phyloP scores from a whole-genome alignment of 2,888 invertebrate species.

The Hydrotaea cyrtoneurina region DNA sequence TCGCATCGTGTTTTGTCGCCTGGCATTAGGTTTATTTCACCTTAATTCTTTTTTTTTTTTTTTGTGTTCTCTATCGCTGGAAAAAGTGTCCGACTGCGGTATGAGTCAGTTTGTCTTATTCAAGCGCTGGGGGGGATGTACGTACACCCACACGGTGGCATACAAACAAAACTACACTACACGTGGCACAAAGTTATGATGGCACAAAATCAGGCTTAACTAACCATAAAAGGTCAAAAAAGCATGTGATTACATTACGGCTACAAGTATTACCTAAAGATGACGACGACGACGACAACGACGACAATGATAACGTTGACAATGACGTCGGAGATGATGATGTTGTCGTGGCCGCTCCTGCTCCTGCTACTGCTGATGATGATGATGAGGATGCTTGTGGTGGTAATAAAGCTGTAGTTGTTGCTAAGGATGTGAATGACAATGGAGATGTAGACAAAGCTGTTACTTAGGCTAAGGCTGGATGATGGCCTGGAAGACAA shows the following conservation, averaged over 20 bases:
- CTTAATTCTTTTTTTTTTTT: not conserved
- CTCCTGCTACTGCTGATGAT: not conserved
- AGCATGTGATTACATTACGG: conserved; percentile 61
- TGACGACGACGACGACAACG: conserved; percentile 33
- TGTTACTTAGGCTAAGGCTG: not conserved
- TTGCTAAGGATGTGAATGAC: not conserved
- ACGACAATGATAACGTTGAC: not conserved
- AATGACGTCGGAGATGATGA: not conserved
- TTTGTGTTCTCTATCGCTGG: not conserved
- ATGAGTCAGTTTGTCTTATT: not conserved
- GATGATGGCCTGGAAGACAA: not conserved
- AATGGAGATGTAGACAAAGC: no score
- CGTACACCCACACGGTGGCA: not conserved
- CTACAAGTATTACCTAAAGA: conserved; percentile 52
- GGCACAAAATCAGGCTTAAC: conserved; percentile 63
- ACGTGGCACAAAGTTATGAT: conserved; percentile 42
- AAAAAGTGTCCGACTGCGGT: not conserved
- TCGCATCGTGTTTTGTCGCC: not conserved
- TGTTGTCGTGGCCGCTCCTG: not conserved
- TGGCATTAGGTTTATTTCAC: conserved; percentile 17
- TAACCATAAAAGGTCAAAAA: conserved; percentile 65
- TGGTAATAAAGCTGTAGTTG: not conserved
- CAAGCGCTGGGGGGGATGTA: not conserved
- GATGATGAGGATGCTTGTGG: not conserved
- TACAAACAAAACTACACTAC: conserved; percentile 25